phyloP scores from a whole-genome alignment of 2,797 vertebrate species.

The Sus cebifrons region DNA sequence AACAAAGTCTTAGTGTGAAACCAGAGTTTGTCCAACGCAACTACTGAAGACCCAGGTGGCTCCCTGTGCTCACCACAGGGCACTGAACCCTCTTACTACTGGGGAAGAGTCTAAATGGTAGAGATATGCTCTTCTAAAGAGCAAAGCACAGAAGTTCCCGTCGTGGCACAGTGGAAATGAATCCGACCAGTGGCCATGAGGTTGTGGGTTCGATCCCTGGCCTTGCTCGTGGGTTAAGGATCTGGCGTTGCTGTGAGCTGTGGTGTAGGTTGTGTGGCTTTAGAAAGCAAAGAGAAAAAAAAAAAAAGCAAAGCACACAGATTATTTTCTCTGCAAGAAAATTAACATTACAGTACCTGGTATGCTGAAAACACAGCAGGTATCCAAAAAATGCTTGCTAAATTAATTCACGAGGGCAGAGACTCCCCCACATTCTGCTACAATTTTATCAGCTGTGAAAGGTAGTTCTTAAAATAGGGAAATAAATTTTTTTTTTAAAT shows the following conservation, averaged over 20 bases:
- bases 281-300: too few species aligned
- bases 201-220: too few species aligned
- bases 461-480: conserved; percentile 54
- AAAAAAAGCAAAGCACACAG: conserved; percentile 17
- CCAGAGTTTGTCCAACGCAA: neutral
- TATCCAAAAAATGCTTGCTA: conserved; percentile 59
- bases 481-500: neutral
- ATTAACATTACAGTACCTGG: conserved; percentile 33
- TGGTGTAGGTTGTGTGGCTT: too few species aligned
- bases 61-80: neutral
- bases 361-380: neutral
- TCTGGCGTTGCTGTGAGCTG: too few species aligned
- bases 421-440: conserved; percentile 43
- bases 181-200: too few species aligned
- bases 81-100: neutral
- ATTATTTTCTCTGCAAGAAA: conserved; percentile 72
- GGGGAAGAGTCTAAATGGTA: neutral
- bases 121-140: conserved; percentile 51
- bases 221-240: too few species aligned
- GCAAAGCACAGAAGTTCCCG: neutral
- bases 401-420: conserved; percentile 48
- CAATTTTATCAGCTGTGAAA: conserved; percentile 61
- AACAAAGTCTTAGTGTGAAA: neutral
- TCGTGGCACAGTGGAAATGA: too few species aligned
- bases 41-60: neutral